Evolutionary conservation across 2,888 invertebrate species (phyloP).

Genomic region (Lypha dubia): DNA sequence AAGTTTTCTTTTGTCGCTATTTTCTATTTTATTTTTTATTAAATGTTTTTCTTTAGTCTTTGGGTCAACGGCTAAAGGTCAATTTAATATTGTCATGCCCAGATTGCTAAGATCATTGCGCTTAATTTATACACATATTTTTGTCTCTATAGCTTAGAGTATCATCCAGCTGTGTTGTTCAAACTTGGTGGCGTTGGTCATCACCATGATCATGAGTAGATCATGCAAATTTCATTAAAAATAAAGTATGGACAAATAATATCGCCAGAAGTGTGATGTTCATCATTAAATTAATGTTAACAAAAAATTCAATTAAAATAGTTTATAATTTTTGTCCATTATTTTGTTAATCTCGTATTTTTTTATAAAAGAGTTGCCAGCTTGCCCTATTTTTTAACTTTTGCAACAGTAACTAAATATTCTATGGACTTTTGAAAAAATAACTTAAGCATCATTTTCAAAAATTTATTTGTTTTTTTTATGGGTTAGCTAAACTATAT

Average conservation of each 20-base stretch:
- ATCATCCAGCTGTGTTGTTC: constrained; percentile 66
- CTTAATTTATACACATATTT: constrained; percentile 2
- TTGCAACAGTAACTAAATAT: background rate
- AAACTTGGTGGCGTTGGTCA: constrained; percentile 66
- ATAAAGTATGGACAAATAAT: constrained; percentile 49
- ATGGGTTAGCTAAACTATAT: too few relatives aligned
- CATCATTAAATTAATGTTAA: constrained; percentile 69
- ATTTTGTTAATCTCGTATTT: background rate
- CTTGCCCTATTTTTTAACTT: background rate
- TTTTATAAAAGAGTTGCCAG: constrained; percentile 59
- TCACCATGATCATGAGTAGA: constrained; percentile 61
- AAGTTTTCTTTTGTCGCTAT: constrained; percentile 16
- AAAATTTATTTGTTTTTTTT: too few relatives aligned
- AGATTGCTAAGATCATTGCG: constrained; percentile 12
- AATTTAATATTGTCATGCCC: constrained; percentile 58
- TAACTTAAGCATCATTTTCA: too few relatives aligned
- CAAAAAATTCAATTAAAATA: constrained; percentile 72
- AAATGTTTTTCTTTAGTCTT: constrained; percentile 57
- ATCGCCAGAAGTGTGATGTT: constrained; percentile 75
- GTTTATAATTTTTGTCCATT: constrained; percentile 51
- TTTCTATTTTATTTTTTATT: background rate
- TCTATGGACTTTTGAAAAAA: too few relatives aligned
- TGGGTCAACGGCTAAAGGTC: constrained; percentile 67
- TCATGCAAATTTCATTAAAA: constrained; percentile 71
- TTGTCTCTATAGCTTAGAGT: constrained; percentile 37